Evolutionary conservation across 2,888 invertebrate species (phyloP), one percentile per base, ranked within the genome.

Genomic region (Empis stercorea): DNA sequence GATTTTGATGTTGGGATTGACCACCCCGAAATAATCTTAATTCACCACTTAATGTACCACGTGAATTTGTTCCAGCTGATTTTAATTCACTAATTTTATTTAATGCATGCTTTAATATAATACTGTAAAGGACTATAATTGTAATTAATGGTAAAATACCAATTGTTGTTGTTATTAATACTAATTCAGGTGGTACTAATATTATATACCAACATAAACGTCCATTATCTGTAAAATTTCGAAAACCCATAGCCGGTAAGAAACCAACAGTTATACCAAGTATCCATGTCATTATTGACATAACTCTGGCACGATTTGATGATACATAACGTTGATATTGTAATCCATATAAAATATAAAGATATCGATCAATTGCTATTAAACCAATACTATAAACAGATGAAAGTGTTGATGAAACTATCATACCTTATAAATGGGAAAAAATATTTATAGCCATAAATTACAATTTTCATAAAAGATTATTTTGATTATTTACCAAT

Each of bases 311-410:
- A 53, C 76, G 69, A 2, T 69, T 72, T 1, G 77, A 75, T 53
- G 73, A 77, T 44, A 78, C 72, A 74, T 76, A 78, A 47, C 72
- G 67, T 58, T 77, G 75, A 56, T 80, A 80, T 58, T 78, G 74
- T 14, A 80, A 60, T 1, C 80, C 80, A 55, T 80, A 76, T 1
- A 79, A 61, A 41, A 81, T 80, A 59, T 77, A 81, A 40, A 80
- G 71, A 56, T 75, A 81, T 30, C 81, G 68, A 56, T 81, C 81
- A 1, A 79, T 65, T 3, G 77, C 80, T 27, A 81, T 78, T 10
- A 80, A 61, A 1, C 76, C 78, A 5, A 80, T 76, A 43, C 76
- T 79, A 61, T 78, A 77, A 49, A 80, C 75, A 1, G 80, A 80
- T 10, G 77, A 75, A 59, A 80, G 65, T 0, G 78, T 76, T 36